Conservation (phyloP, 2,888 invertebrate genomes). For the Pediacus dermestoides region DNA sequence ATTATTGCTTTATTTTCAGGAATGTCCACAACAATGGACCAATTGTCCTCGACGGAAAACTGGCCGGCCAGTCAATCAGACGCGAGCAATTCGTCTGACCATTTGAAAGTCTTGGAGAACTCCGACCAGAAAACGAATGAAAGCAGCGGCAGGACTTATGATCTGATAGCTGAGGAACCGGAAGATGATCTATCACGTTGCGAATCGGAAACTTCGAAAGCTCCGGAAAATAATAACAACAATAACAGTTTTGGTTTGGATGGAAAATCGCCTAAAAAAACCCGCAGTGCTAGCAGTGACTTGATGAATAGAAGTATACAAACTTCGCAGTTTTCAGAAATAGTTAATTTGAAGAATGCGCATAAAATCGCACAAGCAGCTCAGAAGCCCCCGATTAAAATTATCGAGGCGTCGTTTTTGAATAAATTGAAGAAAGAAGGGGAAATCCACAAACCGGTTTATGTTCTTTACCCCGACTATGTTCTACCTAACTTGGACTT, state of each 20-base stretch:
- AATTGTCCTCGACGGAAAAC: slow-evolving; percentile 69
- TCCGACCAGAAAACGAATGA: slow-evolving; percentile 51
- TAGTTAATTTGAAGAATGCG: slow-evolving; percentile 39
- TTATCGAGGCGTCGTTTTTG: slow-evolving; percentile 68
- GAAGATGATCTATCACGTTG: slow-evolving; percentile 54
- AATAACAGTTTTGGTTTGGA: slow-evolving; percentile 47
- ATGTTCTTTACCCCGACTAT: slow-evolving; percentile 88
- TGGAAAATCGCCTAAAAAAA: slow-evolving; percentile 21
- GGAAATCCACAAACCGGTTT: slow-evolving; percentile 69
- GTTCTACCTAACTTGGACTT: slow-evolving; percentile 86
- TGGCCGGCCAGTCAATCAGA: slow-evolving; percentile 68
- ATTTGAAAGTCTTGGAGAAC: slow-evolving; percentile 28
- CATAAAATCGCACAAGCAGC: slow-evolving; percentile 33
- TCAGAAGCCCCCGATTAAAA: slow-evolving; percentile 54
- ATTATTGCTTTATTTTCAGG: slow-evolving; percentile 30
- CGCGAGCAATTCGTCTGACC: slow-evolving; percentile 54
- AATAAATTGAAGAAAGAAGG: slow-evolving; percentile 58
- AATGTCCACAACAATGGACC: slow-evolving; percentile 67
- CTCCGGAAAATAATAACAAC: slow-evolving; percentile 49
- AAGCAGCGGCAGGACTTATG: slow-evolving; percentile 43
- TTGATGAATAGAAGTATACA: slow-evolving; percentile 73
- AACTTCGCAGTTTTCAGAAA: slow-evolving; percentile 57
- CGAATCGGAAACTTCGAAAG: slow-evolving; percentile 49
- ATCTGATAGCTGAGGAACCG: slow-evolving; percentile 57
- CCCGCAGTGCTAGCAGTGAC: slow-evolving; percentile 37